Evolutionary conservation across 2,888 invertebrate genomes (phyloP), one percentile per base, ranked within the genome.

Genomic region (Lordiphosa andalusiaca): DNA sequence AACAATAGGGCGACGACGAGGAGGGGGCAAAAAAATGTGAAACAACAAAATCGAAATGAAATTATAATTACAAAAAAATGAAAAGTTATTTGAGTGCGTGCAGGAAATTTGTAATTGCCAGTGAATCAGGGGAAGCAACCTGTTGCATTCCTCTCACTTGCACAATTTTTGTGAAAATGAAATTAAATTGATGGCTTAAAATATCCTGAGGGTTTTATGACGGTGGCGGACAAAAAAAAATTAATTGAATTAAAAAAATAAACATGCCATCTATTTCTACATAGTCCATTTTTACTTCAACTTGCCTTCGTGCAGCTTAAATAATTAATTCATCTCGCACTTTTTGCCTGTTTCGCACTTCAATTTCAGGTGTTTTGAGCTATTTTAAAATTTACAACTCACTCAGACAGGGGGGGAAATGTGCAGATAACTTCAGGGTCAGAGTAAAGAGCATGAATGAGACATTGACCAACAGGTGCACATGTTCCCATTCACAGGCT

Each of bases 31-130:
- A 33, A 47, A 57, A 30, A 19, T 52, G 49, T 16, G 53, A 44
- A 33, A 42, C 25, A 36, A 52, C n/a, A 33, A 39, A 42, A 47
- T 40, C 21, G 30, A 66, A 73, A 78, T 72, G 39, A 61, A 70
- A 71, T 64, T 66, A 68, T 66, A 70, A 82, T 72, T 68, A 56
- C 13, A 5, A 6, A 74, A 35, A 57, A 67, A 69, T 58, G 51
- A 74, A 77, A 69, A 68, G 63, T 78, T 72, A 68, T 78, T 78
- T 60, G 47, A 57, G 60, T 44, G 57, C 80, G 75, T 78, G 78
- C 38, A 37, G 41, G 44, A 55, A 78, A 66, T 82, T 35, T 53
- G 52, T 56, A 72, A 78, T 70, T 56, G 58, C 33, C 19, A 23
- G 13, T 19, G 9, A 40, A 35, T 7, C 6, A 44, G 12, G 13